Evolutionary conservation across 1,140 invertebrate species (phyloP).

Genomic region (Laodelphax striatellus): DNA sequence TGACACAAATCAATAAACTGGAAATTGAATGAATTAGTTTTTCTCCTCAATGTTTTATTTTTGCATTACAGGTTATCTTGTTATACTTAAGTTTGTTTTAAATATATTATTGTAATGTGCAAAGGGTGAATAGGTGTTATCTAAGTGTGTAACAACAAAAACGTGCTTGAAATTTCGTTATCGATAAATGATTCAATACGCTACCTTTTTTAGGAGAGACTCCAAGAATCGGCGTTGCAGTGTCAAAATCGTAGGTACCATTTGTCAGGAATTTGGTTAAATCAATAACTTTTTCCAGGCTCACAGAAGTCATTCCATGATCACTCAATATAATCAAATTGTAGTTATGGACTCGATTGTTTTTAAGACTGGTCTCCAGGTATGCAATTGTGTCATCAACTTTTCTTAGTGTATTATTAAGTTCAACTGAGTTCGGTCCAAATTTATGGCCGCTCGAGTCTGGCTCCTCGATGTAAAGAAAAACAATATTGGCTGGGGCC

Average conservation of each 20-base stretch:
- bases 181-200: background rate
- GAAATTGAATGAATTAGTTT: no score
- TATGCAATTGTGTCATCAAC: slow-evolving; percentile 45
- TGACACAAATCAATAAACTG: no score
- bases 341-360: slow-evolving; percentile 38
- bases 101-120: no score
- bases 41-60: no score
- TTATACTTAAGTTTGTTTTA: no score
- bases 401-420: slow-evolving; percentile 36
- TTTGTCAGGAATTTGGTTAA: slow-evolving; percentile 40
- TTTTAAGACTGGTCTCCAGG: slow-evolving; percentile 34
- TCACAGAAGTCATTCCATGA: slow-evolving; percentile 55
- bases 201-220: slow-evolving; percentile 42
- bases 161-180: no score
- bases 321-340: slow-evolving; percentile 62
- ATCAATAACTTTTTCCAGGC: slow-evolving; percentile 40
- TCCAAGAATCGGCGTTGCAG: slow-evolving; percentile 36
- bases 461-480: slow-evolving; percentile 62
- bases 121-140: no score
- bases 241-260: slow-evolving; percentile 34
- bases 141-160: no score
- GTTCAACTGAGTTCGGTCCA: slow-evolving; percentile 34
- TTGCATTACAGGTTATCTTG: no score
- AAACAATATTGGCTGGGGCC: slow-evolving; percentile 46
- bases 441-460: slow-evolving; percentile 44